Conservation (phyloP, 2,797 vertebrate genomes). For the Urosaurus nigricauda region DNA sequence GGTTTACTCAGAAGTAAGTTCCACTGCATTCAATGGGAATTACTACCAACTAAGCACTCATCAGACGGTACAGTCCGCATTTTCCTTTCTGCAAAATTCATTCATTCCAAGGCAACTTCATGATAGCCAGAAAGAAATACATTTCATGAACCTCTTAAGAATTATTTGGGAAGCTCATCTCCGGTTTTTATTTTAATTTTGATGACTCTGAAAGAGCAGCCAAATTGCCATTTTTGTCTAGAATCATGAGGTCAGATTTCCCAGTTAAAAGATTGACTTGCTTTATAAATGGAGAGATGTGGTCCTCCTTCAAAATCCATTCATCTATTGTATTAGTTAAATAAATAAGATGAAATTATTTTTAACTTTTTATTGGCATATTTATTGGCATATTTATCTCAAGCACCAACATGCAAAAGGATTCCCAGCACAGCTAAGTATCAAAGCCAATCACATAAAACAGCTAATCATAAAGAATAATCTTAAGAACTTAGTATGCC, state of each 20-base stretch:
- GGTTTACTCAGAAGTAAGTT: background rate
- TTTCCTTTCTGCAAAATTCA: conserved; percentile 51
- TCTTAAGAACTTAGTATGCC: background rate
- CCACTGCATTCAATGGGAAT: background rate
- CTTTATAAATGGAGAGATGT: background rate
- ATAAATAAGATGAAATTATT: background rate
- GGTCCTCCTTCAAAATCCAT: background rate
- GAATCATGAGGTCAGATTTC: conserved; percentile 31
- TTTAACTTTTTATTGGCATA: background rate
- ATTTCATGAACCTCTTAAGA: background rate
- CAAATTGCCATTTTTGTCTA: conserved; percentile 32
- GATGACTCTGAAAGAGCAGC: conserved; percentile 13
- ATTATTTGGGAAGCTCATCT: background rate
- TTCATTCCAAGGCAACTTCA: conserved; percentile 24
- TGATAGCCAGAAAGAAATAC: rapidly evolving
- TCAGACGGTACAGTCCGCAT: background rate
- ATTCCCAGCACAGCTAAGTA: background rate
- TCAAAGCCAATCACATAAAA: background rate
- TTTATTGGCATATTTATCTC: background rate
- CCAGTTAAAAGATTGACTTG: conserved; percentile 27
- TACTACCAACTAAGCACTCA: background rate
- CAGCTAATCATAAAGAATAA: background rate
- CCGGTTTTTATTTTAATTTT: background rate
- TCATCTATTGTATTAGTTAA: background rate
- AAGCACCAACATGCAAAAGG: background rate